These are phyloP conservation scores for Mastacembelus armatus DNA, from an alignment of 2,797 vertebrate species.

Conservation along the genomic window DNA sequence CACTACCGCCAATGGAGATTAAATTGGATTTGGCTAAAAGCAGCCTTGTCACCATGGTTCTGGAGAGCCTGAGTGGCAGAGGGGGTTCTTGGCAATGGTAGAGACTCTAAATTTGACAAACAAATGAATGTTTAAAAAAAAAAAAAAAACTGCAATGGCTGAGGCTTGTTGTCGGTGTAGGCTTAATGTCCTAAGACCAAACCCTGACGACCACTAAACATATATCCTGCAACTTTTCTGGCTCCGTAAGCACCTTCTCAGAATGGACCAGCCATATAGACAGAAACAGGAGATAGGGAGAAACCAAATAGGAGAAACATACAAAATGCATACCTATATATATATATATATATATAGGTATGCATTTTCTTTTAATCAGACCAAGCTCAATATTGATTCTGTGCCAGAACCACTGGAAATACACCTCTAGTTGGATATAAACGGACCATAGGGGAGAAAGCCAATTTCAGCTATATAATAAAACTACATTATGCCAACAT, in stretches of 20 bases:
- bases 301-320: constrained; percentile 17
- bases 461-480: constrained; percentile 31
- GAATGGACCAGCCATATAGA: constrained; percentile 14
- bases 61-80: constrained; percentile 67
- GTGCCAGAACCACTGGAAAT: constrained; percentile 24
- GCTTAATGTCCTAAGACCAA: constrained; percentile 71
- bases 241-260: constrained; percentile 50
- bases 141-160: constrained; percentile 70
- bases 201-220: constrained; percentile 65
- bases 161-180: constrained; percentile 64
- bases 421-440: constrained; percentile 15
- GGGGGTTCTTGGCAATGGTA: constrained; percentile 66
- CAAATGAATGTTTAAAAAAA: constrained; percentile 60
- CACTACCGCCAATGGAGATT: constrained; percentile 73
- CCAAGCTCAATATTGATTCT: constrained; percentile 42
- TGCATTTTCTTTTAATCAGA: constrained; percentile 41
- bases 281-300: not conserved
- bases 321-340: constrained; percentile 29
- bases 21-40: constrained; percentile 81
- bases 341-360: no score
- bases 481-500: constrained; percentile 24
- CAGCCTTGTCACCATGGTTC: constrained; percentile 61
- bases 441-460: constrained; percentile 8
- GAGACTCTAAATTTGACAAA: constrained; percentile 73
- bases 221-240: constrained; percentile 61